A percentile compares a stretch with the other conserved stretches of the same genome.
These are phyloP conservation scores for Gryon sp. DNA, from an alignment of 1,140 invertebrate species.

Conservation along the genomic window DNA sequence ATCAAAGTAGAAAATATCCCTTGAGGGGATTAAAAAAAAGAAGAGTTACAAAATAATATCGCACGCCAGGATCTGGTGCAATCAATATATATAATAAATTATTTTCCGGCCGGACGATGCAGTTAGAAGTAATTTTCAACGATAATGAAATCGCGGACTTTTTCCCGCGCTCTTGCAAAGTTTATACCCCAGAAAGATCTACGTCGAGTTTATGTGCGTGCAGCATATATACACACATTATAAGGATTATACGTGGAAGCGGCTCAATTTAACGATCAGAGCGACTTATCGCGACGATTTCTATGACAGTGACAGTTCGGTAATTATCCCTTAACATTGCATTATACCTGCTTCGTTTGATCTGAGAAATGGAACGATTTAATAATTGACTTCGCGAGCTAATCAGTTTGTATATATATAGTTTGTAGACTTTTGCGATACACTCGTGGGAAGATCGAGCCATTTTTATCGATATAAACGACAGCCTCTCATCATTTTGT, in stretches of 20 bases:
- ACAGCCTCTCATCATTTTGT: constrained; percentile 52
- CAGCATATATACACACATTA: constrained; percentile 9
- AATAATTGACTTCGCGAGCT: constrained; percentile 40
- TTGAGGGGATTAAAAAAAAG: neutral
- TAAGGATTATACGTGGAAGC: constrained; percentile 28
- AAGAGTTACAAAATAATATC: constrained; percentile 7
- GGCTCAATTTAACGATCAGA: constrained; percentile 34
- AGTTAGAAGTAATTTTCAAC: constrained; percentile 40
- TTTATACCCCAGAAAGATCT: no score
- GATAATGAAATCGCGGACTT: constrained; percentile 39
- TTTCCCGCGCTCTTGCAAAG: constrained; percentile 29
- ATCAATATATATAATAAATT: constrained; percentile 33
- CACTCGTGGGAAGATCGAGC: constrained; percentile 39
- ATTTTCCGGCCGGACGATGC: constrained; percentile 38
- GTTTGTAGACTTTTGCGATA: no score
- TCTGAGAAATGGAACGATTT: constrained; percentile 46
- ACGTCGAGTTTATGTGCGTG: constrained; percentile 8
- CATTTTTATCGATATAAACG: constrained; percentile 39
- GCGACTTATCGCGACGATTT: constrained; percentile 60
- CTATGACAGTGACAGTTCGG: constrained; percentile 56
- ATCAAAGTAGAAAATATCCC: no score
- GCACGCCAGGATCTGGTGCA: constrained; percentile 22
- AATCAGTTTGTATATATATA: constrained; percentile 47
- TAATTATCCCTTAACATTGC: constrained; percentile 42
- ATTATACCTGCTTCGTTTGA: constrained; percentile 42